phyloP scores from a whole-genome alignment of 92 coral and sea anemone genomes.

The Bergia sp. region DNA sequence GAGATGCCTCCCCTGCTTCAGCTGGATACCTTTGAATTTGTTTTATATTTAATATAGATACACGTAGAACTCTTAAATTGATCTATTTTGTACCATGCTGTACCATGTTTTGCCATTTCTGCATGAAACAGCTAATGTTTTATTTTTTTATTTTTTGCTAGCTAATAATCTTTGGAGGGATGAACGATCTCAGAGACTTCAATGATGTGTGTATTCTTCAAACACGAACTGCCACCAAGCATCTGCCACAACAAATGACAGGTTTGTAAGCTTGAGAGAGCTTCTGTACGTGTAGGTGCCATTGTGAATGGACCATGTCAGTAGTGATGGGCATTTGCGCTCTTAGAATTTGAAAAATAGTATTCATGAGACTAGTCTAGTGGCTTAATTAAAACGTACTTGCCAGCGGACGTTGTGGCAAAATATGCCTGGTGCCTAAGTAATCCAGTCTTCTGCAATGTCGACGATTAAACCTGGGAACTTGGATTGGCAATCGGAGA shows the following conservation, averaged over 20 bases:
- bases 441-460: too few species aligned
- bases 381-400: too few species aligned
- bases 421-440: too few species aligned
- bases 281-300: background rate
- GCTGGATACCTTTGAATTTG: too few species aligned
- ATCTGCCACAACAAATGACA: conserved; percentile 76
- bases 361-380: too few species aligned
- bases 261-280: conserved; percentile 38
- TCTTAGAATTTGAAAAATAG: too few species aligned
- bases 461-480: too few species aligned
- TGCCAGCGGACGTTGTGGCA: too few species aligned
- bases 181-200: conserved; percentile 86
- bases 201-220: conserved; percentile 79
- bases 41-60: too few species aligned
- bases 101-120: background rate
- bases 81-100: background rate
- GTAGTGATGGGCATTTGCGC: too few species aligned
- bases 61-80: background rate
- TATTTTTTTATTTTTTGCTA: conserved; percentile 1
- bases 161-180: conserved; percentile 87
- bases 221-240: conserved; percentile 85
- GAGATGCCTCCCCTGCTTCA: background rate
- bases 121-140: background rate
- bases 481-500: too few species aligned
- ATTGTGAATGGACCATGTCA: too few species aligned